Evolutionary conservation across 1,140 invertebrate species (phyloP).

Genomic region (Drosophila takahashii): DNA sequence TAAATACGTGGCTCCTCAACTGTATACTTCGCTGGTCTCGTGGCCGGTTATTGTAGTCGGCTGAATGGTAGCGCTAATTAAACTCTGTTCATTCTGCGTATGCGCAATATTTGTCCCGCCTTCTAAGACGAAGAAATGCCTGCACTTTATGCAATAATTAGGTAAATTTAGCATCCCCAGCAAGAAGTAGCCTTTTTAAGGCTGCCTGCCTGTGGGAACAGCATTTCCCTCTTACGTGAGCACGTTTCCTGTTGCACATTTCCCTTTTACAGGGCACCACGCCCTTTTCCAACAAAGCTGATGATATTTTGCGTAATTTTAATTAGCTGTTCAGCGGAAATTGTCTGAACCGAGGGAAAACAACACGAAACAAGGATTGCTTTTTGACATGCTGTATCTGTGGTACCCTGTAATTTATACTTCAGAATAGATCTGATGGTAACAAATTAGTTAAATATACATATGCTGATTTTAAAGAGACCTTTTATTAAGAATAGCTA

Average conservation of each 20-base stretch:
- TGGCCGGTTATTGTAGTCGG: constrained; percentile 13
- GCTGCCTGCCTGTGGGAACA: constrained; percentile 9
- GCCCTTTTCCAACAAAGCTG: constrained; percentile 15
- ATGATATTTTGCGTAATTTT: constrained; percentile 72
- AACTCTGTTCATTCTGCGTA: constrained; percentile 20
- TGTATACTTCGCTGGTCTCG: background rate
- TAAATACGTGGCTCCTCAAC: background rate
- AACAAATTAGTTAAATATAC: no score
- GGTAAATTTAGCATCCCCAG: background rate
- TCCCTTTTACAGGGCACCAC: constrained; percentile 20
- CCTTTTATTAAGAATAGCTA: no score
- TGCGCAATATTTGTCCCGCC: constrained; percentile 19
- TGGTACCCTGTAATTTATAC: constrained; percentile 14
- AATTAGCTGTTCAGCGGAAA: constrained; percentile 71
- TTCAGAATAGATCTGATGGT: no score
- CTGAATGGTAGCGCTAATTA: constrained; percentile 43
- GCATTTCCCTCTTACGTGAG: constrained; percentile 55
- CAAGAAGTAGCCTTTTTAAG: constrained; percentile 4
- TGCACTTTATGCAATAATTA: constrained; percentile 23
- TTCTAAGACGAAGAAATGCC: background rate
- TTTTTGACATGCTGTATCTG: background rate
- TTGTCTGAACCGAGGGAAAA: constrained; percentile 46
- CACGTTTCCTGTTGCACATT: constrained; percentile 64
- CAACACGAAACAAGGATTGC: background rate
- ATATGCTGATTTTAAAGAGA: no score